phyloP scores from a whole-genome alignment of 2,888 invertebrate species.

The Melitaea athalia region DNA sequence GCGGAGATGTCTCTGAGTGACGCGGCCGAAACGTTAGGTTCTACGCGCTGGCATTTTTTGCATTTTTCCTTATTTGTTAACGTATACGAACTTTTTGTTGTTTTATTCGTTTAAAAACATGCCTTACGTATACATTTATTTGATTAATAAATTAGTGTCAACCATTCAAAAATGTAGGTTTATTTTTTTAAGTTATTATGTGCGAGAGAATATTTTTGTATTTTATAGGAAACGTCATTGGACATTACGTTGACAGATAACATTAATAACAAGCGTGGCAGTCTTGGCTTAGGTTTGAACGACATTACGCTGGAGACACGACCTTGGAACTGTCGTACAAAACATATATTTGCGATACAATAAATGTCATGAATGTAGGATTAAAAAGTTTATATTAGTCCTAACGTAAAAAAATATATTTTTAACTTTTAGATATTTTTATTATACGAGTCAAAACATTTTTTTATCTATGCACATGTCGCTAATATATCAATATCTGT shows the following conservation, averaged over 20 bases:
- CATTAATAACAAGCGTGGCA: conserved; percentile 30
- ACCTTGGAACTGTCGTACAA: conserved; percentile 28
- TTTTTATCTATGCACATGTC: neutral
- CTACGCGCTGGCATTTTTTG: conserved; percentile 29
- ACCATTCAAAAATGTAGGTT: neutral
- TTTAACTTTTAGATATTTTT: no score
- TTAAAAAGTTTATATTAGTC: neutral
- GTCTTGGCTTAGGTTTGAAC: conserved; percentile 31
- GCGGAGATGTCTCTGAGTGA: conserved; percentile 42
- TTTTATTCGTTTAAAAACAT: neutral
- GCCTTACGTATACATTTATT: neutral
- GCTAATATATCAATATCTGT: neutral
- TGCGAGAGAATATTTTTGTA: conserved; percentile 22
- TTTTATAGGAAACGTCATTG: conserved; percentile 28
- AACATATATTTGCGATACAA: conserved; percentile 21
- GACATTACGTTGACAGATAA: conserved; percentile 31
- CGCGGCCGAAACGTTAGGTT: conserved; percentile 27
- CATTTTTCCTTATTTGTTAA: conserved; percentile 17
- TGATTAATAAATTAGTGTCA: neutral
- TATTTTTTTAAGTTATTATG: conserved; percentile 17
- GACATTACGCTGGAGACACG: conserved; percentile 35
- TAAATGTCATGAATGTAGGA: conserved; percentile 19
- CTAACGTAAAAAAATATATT: no score
- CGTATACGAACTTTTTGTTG: neutral
- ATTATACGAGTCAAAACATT: no score